These are phyloP conservation scores for Macroramphosus scolopax DNA, from an alignment of 2,797 vertebrate genomes.

Conservation along the genomic window DNA sequence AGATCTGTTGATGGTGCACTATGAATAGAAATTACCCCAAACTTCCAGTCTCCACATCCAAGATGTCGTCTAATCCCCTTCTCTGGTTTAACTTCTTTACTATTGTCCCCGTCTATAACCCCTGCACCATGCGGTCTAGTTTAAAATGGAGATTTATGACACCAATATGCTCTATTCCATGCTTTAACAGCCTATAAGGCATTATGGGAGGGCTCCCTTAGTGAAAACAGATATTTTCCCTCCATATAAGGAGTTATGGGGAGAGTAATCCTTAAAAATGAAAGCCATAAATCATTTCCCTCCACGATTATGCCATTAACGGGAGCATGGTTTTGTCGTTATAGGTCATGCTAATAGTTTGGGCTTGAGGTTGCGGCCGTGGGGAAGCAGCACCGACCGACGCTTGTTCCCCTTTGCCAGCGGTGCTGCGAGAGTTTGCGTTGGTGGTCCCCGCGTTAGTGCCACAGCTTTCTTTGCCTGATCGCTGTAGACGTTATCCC, in stretches of 20 bases:
- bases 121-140: slow-evolving; percentile 63
- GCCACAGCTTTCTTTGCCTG: slow-evolving; percentile 49
- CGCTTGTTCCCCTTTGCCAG: slow-evolving; percentile 33
- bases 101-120: slow-evolving; percentile 65
- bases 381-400: slow-evolving; percentile 37
- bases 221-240: slow-evolving; percentile 81
- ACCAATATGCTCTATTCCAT: slow-evolving; percentile 80
- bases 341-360: slow-evolving; percentile 77
- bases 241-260: slow-evolving; percentile 79
- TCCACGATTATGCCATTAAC: slow-evolving; percentile 79
- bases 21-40: slow-evolving; percentile 63
- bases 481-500: slow-evolving; percentile 53
- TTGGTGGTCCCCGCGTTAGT: slow-evolving; percentile 60
- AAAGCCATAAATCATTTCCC: slow-evolving; percentile 81
- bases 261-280: slow-evolving; percentile 80
- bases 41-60: slow-evolving; percentile 47
- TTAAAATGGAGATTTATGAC: slow-evolving; percentile 82
- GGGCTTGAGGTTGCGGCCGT: slow-evolving; percentile 70
- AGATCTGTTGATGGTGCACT: slow-evolving; percentile 53
- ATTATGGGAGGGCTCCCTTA: slow-evolving; percentile 71
- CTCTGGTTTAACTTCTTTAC: slow-evolving; percentile 64
- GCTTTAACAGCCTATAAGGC: slow-evolving; percentile 79
- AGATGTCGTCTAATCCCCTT: slow-evolving; percentile 49
- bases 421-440: slow-evolving; percentile 50
- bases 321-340: slow-evolving; percentile 80